Evolutionary conservation across 2,797 vertebrate genomes (phyloP).

Genomic region (Passerculus sandwichensis): DNA sequence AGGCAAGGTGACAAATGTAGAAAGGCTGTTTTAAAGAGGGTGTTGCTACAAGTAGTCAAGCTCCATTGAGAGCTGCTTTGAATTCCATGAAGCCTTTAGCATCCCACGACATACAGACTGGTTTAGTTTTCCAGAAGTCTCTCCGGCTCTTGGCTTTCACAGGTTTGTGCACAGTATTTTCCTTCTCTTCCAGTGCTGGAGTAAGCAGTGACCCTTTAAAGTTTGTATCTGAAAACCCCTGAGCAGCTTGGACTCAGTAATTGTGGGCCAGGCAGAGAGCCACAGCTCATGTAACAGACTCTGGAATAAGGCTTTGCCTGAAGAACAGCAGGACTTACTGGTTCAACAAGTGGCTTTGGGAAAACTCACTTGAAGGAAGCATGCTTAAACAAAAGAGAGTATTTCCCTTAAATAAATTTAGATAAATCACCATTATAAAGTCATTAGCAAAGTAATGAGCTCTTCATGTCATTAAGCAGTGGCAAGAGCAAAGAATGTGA

Average conservation of each 20-base stretch:
- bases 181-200: background rate
- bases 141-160: background rate
- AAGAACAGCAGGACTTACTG: background rate
- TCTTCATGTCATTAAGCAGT: conserved; percentile 43
- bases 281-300: background rate
- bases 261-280: background rate
- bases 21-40: background rate
- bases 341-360: background rate
- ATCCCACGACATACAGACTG: background rate
- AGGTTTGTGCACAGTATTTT: background rate
- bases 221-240: background rate
- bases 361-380: background rate
- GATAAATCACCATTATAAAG: conserved; percentile 49
- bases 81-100: background rate
- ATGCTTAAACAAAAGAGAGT: background rate
- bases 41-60: background rate
- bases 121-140: background rate
- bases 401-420: conserved; percentile 37
- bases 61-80: background rate
- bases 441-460: conserved; percentile 53
- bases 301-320: background rate
- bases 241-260: background rate
- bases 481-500: background rate
- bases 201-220: background rate
- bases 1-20: background rate